These are phyloP conservation scores for Aphelinus atriplicis DNA, from an alignment of 1,140 invertebrate genomes.

Conservation along the genomic window DNA sequence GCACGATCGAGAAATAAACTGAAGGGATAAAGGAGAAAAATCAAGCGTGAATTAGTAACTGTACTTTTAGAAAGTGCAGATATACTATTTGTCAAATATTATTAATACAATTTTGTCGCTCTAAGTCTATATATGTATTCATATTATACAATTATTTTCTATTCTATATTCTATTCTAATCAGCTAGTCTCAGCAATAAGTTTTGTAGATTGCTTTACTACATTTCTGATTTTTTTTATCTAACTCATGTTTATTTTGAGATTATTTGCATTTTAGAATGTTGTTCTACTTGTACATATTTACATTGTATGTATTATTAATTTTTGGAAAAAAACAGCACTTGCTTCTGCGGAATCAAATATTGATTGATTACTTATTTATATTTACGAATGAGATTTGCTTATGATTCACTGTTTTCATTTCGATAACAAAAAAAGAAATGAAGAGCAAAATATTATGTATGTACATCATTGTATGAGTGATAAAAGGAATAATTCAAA, in stretches of 20 bases:
- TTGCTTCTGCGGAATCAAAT: slow-evolving; percentile 13
- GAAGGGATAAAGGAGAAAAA: slow-evolving; percentile 5
- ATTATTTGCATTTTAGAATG: slow-evolving; percentile 27
- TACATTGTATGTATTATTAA: slow-evolving; percentile 16
- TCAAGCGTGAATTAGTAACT: slow-evolving; percentile 36
- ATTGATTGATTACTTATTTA: slow-evolving; percentile 16
- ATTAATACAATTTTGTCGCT: slow-evolving; percentile 12
- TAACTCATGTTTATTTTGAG: slow-evolving; percentile 2
- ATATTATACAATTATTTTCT: slow-evolving; percentile 16
- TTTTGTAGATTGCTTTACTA: neutral
- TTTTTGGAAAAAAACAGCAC: slow-evolving; percentile 10
- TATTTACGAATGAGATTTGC: slow-evolving; percentile 24
- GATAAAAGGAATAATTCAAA: slow-evolving; percentile 24
- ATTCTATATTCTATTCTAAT: slow-evolving; percentile 20
- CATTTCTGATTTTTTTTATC: slow-evolving; percentile 23
- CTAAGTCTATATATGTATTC: slow-evolving; percentile 13
- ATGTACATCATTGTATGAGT: neutral
- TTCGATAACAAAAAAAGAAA: neutral
- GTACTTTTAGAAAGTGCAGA: slow-evolving; percentile 38
- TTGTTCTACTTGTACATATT: slow-evolving; percentile 30
- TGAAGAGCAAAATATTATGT: neutral
- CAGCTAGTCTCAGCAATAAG: slow-evolving; percentile 22
- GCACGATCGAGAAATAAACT: slow-evolving; percentile 39
- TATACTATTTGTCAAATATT: slow-evolving; percentile 22
- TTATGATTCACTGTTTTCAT: slow-evolving; percentile 1